Evolutionary conservation across 1,140 invertebrate species (phyloP), one percentile per base, ranked within the genome.

Genomic region (Papilio aristodemus): DNA sequence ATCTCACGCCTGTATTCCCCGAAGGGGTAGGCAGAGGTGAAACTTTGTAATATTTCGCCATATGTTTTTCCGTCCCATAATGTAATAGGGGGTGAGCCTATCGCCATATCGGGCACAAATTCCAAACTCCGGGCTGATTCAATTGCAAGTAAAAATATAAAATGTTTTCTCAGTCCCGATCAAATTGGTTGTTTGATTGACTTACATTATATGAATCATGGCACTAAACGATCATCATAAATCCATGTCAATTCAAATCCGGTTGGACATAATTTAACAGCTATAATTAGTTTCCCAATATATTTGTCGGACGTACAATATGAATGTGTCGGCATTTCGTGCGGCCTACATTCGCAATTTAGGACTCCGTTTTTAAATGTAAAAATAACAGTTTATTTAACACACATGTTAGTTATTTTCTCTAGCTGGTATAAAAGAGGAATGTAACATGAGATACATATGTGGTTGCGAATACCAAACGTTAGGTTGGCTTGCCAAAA

Each of bases 121-220:
- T n/a, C n/a, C n/a, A n/a, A n/a, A n/a, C n/a, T n/a, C n/a, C n/a
- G n/a, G n/a, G n/a, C n/a, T n/a, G n/a, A n/a, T n/a, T n/a, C 41
- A 14, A 43, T 14, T 17, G 14, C 41, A 19, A 19, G 7, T 4
- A 9, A 19, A 39, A 39, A 63, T 6, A 7, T 38, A 39, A 63
- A 41, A 63, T 37, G 60, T 37, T 63, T 63, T 63, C 1, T 27
- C 36, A 66, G 58, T 58, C 17, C 41, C 39, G 66, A 22, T 32
- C 41, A 62, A 70, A 64, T 58, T 64, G 58, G n/a, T 64, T 64
- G 9, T 69, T 54, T 54, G 19, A 54, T 54, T 54, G 46, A 54
- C 46, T 54, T 19, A 22, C 46, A 54, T 54, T 54, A 54, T 54
- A 54, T 22, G 46, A 11, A 10, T 22, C 46, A 54, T 9, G 19